These are phyloP conservation scores for Tauraco erythrolophus DNA, from an alignment of 2,113 vertebrate species.

Conservation along the genomic window DNA sequence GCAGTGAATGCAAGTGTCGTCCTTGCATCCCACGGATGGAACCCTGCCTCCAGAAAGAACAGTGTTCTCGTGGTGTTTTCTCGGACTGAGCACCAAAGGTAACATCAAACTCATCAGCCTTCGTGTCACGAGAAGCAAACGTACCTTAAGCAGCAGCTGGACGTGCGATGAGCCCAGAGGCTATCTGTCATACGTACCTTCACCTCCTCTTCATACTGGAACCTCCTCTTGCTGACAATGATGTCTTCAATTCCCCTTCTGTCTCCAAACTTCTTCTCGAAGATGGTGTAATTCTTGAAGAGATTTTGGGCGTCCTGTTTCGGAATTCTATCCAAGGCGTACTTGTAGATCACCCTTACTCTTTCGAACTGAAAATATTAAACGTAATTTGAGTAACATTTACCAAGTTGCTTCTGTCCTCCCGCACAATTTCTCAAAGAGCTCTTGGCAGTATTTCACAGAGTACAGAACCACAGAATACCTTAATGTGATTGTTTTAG, in stretches of 20 bases:
- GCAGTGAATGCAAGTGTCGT: background rate
- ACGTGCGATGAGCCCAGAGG: background rate
- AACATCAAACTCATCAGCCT: background rate
- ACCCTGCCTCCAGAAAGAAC: background rate
- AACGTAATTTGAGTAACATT: background rate
- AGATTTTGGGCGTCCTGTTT: constrained; percentile 96
- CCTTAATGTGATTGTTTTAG: background rate
- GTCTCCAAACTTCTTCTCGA: constrained; percentile 98
- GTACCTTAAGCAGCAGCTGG: background rate
- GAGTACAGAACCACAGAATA: background rate
- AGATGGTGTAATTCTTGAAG: constrained; percentile 98
- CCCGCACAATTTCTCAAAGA: background rate
- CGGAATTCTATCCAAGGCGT: constrained; percentile 92
- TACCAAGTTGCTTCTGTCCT: background rate
- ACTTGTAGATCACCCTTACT: constrained; percentile 96
- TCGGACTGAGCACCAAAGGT: background rate
- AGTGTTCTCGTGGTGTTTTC: fast-evolving
- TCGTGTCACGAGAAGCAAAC: fast-evolving
- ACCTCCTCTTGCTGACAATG: constrained; percentile 95
- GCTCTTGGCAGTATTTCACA: background rate
- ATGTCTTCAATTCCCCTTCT: constrained; percentile 96
- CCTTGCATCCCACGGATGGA: background rate
- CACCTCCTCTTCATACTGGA: constrained; percentile 98
- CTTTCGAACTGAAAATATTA: constrained; percentile 89
- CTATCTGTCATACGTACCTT: constrained; percentile 79